phyloP scores from a whole-genome alignment of 1,140 invertebrate genomes.

The Trigoniulus corallinus region DNA sequence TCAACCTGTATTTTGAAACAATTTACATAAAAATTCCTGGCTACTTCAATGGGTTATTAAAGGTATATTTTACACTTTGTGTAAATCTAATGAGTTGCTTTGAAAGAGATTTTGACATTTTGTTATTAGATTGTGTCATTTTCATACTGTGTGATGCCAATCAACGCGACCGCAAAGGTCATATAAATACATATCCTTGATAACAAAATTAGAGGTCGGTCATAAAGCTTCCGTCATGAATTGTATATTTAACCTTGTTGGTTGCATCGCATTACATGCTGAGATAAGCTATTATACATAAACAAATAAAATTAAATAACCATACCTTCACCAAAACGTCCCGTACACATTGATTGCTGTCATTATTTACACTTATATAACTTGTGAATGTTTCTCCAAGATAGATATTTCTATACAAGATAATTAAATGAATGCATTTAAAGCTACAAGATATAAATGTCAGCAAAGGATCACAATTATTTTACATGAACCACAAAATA shows the following conservation, averaged over 20 bases:
- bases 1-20: conserved; percentile 44
- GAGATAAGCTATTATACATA: too few species aligned
- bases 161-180: too few species aligned
- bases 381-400: conserved; percentile 94
- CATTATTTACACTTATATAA: conserved; percentile 93
- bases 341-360: conserved; percentile 61
- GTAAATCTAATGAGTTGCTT: too few species aligned
- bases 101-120: too few species aligned
- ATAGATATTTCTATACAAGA: conserved; percentile 51
- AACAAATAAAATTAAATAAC: conserved; percentile 6
- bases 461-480: conserved; percentile 16
- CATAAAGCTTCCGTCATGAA: too few species aligned
- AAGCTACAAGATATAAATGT: not conserved
- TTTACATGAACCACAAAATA: not conserved
- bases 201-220: too few species aligned
- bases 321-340: conserved; percentile 61
- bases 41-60: conserved; percentile 9
- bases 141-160: too few species aligned
- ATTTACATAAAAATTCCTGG: conserved; percentile 5
- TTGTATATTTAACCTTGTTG: too few species aligned
- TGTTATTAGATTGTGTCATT: too few species aligned
- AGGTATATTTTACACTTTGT: conserved; percentile 4
- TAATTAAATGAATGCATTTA: conserved; percentile 9
- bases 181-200: too few species aligned
- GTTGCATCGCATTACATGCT: too few species aligned